These are phyloP conservation scores for Nothoprocta perdicaria DNA, from an alignment of 2,113 vertebrate species.

Conservation along the genomic window DNA sequence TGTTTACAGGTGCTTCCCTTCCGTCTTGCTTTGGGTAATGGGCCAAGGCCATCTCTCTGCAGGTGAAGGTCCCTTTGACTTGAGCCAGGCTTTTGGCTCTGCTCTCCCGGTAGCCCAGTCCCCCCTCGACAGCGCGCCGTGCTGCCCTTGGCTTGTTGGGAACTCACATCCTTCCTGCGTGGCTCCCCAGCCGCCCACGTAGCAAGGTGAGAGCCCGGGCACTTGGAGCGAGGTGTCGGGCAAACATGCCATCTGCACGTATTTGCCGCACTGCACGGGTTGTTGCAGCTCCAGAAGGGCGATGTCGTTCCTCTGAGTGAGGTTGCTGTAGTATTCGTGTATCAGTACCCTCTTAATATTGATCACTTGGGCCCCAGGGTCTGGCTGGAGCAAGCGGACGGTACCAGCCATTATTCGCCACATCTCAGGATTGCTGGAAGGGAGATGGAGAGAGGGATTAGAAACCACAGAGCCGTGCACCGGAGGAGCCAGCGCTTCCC, in stretches of 20 bases:
- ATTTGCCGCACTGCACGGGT: no score
- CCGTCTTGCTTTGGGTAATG: neutral
- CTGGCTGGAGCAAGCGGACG: neutral
- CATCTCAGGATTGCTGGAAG: neutral
- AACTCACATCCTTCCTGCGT: neutral
- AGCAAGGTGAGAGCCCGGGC: neutral
- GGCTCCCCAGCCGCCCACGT: neutral
- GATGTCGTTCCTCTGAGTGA: neutral
- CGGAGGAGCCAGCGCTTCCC: neutral
- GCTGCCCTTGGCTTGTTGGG: neutral
- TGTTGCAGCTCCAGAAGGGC: no score
- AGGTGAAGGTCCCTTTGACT: accelerated
- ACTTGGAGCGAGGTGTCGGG: neutral
- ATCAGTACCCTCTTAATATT: neutral
- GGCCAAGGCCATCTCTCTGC: neutral
- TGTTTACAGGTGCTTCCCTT: accelerated
- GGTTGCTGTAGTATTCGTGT: neutral
- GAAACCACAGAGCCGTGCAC: neutral
- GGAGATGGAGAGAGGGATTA: neutral
- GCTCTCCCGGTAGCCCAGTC: neutral
- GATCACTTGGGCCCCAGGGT: neutral
- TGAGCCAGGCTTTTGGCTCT: neutral
- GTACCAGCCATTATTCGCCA: neutral
- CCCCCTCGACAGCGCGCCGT: accelerated
- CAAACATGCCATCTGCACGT: no score